Evolutionary conservation across 2,797 vertebrate species (phyloP), one percentile per base, ranked within the genome.

Genomic region (Danio kyathit): DNA sequence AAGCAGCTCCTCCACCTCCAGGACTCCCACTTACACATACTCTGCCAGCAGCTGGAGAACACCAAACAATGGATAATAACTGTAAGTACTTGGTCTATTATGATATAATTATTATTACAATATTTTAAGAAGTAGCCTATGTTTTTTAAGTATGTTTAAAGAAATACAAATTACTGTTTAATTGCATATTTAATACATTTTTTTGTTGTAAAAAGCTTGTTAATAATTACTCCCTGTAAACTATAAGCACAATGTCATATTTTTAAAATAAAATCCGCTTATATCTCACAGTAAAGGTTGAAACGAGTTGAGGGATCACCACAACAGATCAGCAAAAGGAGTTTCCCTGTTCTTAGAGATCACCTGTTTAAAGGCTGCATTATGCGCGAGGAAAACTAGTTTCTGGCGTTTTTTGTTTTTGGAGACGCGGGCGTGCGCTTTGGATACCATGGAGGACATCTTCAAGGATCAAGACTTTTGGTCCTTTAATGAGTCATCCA

Each of bases 361-460:
- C 41, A 70, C 43, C 21, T 69, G 63, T 38, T 59, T 64, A 40
- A 64, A 12, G 16, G 2, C 19, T 60, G 17, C 5, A 54, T 65
- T 11, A 74, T 74, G 79, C 13, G 8, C 6, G n/a, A 80, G 41
- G 51, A 59, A 49, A 66, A 43, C 61, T 44, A 16, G 43, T 59
- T 59, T 54, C 9, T 56, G 4, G 10, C 41, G 38, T 66, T 57
- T 29, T 29, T 29, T 29, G 29, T 29, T 29, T 66, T 16, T 63
- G 69, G 75, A 65, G 43, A 81, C 59, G 77, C 38, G 73, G 51
- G 66, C 7, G 74, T 46, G 65, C 41, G 29, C 14, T 46, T 44
- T 74, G 43, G 54, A 13, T 49, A 79, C 56, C 57, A 95, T 95
- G 94, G 94, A 92, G 73, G 90, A 88, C 13, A 74, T 91, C 85